These are phyloP conservation scores for Cephalophus harveyi DNA, from an alignment of 2,113 vertebrate species.

Conservation along the genomic window DNA sequence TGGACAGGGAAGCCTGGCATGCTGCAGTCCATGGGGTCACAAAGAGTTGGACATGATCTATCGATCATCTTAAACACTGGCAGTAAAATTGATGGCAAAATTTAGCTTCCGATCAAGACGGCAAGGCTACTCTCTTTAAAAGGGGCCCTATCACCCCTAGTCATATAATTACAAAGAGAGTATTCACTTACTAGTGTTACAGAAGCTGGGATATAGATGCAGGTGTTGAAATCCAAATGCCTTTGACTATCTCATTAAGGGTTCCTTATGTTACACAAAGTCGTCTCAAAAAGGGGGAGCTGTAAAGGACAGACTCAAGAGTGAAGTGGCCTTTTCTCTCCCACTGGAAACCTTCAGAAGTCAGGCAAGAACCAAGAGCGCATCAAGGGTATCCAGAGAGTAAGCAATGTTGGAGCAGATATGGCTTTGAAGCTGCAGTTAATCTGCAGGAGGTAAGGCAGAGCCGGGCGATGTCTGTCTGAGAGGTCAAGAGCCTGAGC, in stretches of 20 bases:
- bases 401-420: not conserved
- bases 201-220: not conserved
- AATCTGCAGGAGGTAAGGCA: not conserved
- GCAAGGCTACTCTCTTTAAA: not conserved
- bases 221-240: not conserved
- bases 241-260: not conserved
- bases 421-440: not conserved
- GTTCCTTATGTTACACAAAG: not conserved
- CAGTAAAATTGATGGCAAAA: not conserved
- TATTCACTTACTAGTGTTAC: not conserved
- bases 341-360: not conserved
- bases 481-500: not conserved
- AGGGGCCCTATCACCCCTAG: not conserved
- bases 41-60: not conserved
- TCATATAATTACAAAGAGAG: not conserved
- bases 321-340: not conserved
- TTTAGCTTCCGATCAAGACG: not conserved
- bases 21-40: not conserved
- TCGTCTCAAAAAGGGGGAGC: not conserved
- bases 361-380: not conserved
- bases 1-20: not conserved
- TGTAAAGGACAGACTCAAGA: not conserved
- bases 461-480: not conserved
- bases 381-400: not conserved
- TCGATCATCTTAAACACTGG: not conserved